phyloP scores from a whole-genome alignment of 2,113 vertebrate genomes.

The Megaptera novaeangliae region DNA sequence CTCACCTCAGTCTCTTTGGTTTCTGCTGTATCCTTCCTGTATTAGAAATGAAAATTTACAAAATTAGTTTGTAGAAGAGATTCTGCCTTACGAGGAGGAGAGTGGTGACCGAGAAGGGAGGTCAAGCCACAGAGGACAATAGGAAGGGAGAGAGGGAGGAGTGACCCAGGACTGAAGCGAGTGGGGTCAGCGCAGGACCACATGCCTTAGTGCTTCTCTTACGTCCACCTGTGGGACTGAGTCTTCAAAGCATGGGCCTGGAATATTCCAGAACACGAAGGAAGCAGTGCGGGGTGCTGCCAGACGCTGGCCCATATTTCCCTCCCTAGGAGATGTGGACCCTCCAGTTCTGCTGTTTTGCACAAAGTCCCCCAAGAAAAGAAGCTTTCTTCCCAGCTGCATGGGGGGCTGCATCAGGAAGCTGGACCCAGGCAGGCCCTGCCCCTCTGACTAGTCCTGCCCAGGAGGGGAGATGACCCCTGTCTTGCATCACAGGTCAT shows the following conservation, averaged over 20 bases:
- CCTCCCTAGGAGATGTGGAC: not conserved
- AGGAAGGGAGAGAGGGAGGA: not conserved
- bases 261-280: not conserved
- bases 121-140: not conserved
- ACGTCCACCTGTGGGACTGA: not conserved
- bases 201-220: not conserved
- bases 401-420: not conserved
- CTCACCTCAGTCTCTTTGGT: not conserved
- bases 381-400: not conserved
- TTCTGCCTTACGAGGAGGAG: not conserved
- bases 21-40: not conserved
- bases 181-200: not conserved
- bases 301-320: not conserved
- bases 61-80: not conserved
- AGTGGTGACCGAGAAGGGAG: not conserved
- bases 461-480: not conserved
- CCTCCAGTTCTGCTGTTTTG: not conserved
- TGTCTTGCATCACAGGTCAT: not conserved
- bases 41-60: not conserved
- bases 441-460: not conserved
- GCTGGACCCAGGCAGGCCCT: not conserved
- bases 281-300: not conserved
- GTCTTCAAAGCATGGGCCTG: not conserved
- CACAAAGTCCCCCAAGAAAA: not conserved
- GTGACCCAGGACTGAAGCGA: rapidly evolving